These are phyloP conservation scores for Urophycis tenuis DNA, from an alignment of 2,797 vertebrate species.

Conservation along the genomic window DNA sequence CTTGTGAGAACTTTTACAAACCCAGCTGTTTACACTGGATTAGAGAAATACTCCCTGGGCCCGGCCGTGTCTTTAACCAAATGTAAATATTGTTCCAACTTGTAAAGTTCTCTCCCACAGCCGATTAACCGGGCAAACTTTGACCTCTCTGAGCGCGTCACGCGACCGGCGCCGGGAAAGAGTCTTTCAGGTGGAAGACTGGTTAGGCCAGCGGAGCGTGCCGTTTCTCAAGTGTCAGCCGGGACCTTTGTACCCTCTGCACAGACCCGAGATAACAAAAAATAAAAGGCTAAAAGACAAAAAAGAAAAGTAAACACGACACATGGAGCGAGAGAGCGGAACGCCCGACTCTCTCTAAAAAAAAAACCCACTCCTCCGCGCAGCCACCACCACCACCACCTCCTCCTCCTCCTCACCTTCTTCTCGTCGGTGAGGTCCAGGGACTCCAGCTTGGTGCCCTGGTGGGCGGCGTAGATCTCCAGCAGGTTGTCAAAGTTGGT, in stretches of 20 bases:
- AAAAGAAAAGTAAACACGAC: not conserved
- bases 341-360: no score
- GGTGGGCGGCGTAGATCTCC: constrained; percentile 89
- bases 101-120: constrained; percentile 33
- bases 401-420: constrained; percentile 73
- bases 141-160: constrained; percentile 31
- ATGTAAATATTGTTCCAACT: constrained; percentile 48
- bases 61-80: constrained; percentile 23
- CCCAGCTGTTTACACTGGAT: not conserved
- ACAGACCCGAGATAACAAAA: constrained; percentile 14
- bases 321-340: not conserved
- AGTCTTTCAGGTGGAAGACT: constrained; percentile 31
- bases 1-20: constrained; percentile 12
- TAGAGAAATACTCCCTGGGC: constrained; percentile 11
- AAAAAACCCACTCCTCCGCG: not conserved
- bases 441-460: constrained; percentile 89
- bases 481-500: constrained; percentile 96
- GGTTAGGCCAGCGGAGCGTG: not conserved
- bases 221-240: not conserved
- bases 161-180: constrained; percentile 32
- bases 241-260: not conserved
- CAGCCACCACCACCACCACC: not conserved
- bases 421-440: constrained; percentile 94
- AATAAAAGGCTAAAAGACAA: constrained; percentile 16
- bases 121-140: constrained; percentile 36